Base-by-base conservation (phyloP, 2,888 invertebrate species). In the Watsonalla cultraria region DNA sequence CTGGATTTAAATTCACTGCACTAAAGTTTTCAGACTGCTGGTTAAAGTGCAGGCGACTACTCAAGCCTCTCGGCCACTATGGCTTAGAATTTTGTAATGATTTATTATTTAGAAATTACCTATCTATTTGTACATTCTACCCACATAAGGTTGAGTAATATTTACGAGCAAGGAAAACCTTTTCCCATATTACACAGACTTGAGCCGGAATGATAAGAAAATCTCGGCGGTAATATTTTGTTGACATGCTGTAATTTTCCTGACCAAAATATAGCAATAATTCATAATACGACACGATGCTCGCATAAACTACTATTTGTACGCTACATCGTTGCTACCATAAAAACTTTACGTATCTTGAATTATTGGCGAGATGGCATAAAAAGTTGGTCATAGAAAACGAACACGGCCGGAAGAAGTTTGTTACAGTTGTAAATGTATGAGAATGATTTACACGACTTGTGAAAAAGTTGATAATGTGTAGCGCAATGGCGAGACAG, bases 391-490 rank as follows among this genome's bases (percentile, higher is more conserved):
- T 58, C 60, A 67, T 71, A 65, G 67, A 66, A 68, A 65, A 63
- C 59, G 63, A 68, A 70, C 59, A 70, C 59, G 69, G 71, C 78
- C 74, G 80, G 80, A 80, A 76, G 65, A 79, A 84, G 74, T 84
- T 74, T 74, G 80, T 76, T 76, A 76, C 78, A 67, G 80, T 82
- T 86, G 83, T 84, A 82, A 82, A 81, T 75, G 79, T 79, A 81
- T 78, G 79, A 71, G 76, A 72, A 82, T 86, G 86, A 88, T 87
- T 86, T 88, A 86, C 76, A 71, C 68, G 73, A 82, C 74, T 85
- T 84, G 68, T 72, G 68, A 76, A 80, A 69, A 82, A 78, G 76
- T 84, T 80, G 68, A 76, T 75, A 77, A 75, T 73, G 71, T 72
- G 70, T 71, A 74, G 74, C 68, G 67, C 63, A 57, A 53, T 54